These are phyloP conservation scores for Drosophila planitibia DNA, from an alignment of 2,888 invertebrate genomes.

Conservation along the genomic window DNA sequence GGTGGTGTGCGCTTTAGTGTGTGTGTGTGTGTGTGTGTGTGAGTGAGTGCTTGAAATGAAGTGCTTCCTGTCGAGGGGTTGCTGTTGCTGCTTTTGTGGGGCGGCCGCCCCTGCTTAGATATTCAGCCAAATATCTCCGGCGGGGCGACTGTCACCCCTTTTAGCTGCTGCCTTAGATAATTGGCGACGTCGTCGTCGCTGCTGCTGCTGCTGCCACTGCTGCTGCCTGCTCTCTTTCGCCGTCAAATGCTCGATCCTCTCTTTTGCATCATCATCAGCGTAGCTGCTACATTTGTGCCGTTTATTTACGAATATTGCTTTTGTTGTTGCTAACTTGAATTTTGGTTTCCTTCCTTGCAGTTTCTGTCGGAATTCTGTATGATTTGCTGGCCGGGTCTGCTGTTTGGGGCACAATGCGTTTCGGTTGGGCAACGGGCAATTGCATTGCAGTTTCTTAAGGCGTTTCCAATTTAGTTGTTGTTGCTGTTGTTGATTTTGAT, in stretches of 20 bases:
- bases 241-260: slow-evolving; percentile 72
- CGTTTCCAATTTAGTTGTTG: slow-evolving; percentile 42
- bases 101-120: slow-evolving; percentile 75
- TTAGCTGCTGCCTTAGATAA: slow-evolving; percentile 70
- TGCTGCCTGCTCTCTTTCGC: slow-evolving; percentile 55
- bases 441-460: slow-evolving; percentile 48
- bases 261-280: slow-evolving; percentile 50
- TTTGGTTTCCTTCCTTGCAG: slow-evolving; percentile 77
- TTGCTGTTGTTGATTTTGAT: slow-evolving; percentile 12
- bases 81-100: slow-evolving; percentile 43
- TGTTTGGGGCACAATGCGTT: slow-evolving; percentile 59
- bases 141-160: slow-evolving; percentile 61
- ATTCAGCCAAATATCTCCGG: slow-evolving; percentile 71
- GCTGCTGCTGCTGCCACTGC: slow-evolving; percentile 35
- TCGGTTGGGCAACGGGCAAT: slow-evolving; percentile 27
- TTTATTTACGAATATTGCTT: slow-evolving; percentile 37
- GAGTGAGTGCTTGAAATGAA: slow-evolving; percentile 28
- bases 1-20: slow-evolving; percentile 30
- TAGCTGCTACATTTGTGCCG: slow-evolving; percentile 34
- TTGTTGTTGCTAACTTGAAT: slow-evolving; percentile 59
- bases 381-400: slow-evolving; percentile 66
- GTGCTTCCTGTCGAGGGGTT: slow-evolving; percentile 69
- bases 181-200: slow-evolving; percentile 39
- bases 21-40: slow-evolving; percentile 43
- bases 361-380: slow-evolving; percentile 64